Evolutionary conservation across 2,888 invertebrate species (phyloP).

Genomic region (Ornithoptera priamus): DNA sequence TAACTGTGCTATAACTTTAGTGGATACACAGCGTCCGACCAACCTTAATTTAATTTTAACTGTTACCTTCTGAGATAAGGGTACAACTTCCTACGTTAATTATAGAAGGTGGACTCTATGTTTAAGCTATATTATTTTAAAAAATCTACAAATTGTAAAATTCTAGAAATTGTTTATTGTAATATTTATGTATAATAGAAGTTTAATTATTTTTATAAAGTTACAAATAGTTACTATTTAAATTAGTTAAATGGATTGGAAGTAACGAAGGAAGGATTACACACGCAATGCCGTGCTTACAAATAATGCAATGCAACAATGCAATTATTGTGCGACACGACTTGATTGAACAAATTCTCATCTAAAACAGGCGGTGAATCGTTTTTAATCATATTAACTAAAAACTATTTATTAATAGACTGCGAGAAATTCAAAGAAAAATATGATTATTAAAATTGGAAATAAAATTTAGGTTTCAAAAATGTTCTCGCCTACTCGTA

Average conservation of each 20-base stretch:
- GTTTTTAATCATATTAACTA: neutral
- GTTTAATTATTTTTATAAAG: neutral
- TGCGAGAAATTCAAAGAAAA: neutral
- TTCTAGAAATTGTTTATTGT: neutral
- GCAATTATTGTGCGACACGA: slow-evolving; percentile 15
- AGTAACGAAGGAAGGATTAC: slow-evolving; percentile 13
- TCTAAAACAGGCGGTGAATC: neutral
- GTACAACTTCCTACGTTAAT: too few relatives aligned
- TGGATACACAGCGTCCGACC: too few relatives aligned
- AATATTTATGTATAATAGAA: neutral
- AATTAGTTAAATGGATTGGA: slow-evolving; percentile 5
- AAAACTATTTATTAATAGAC: neutral
- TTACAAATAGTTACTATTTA: neutral
- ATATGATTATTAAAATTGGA: too few relatives aligned
- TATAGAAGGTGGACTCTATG: too few relatives aligned
- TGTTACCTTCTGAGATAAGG: too few relatives aligned
- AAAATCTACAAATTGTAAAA: too few relatives aligned
- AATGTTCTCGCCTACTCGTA: neutral
- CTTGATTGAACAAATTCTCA: slow-evolving; percentile 1
- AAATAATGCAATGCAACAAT: slow-evolving; percentile 20
- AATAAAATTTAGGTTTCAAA: neutral
- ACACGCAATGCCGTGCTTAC: slow-evolving; percentile 22
- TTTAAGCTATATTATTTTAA: too few relatives aligned
- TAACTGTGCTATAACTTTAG: too few relatives aligned
- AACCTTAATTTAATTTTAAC: too few relatives aligned